Evolutionary conservation across 2,113 vertebrate genomes (phyloP).

Genomic region (Peromyscus californicus): DNA sequence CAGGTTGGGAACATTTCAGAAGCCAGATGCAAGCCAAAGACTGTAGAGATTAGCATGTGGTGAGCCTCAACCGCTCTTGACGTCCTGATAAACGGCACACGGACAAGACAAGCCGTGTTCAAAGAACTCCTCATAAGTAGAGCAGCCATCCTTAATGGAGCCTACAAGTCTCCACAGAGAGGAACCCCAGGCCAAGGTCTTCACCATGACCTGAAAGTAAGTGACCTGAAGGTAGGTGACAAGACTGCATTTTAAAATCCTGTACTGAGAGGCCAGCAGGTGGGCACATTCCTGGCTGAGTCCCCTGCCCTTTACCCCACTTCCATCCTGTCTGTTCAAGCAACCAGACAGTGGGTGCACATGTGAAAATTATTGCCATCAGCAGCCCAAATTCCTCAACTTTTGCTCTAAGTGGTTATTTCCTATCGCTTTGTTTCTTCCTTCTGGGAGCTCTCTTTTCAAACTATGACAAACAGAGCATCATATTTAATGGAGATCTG

Average conservation of each 20-base stretch:
- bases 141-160: neutral
- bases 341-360: neutral
- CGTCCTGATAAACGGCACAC: neutral
- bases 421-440: neutral
- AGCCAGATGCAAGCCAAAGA: neutral
- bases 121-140: neutral
- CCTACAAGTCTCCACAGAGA: neutral
- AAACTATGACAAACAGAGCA: neutral
- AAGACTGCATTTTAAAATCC: neutral
- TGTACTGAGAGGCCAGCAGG: neutral
- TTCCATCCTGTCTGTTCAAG: neutral
- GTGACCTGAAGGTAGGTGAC: neutral
- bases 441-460: neutral
- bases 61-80: neutral
- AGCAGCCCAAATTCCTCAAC: neutral
- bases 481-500: constrained; percentile 20
- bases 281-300: neutral
- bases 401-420: neutral
- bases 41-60: neutral
- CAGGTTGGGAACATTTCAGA: neutral
- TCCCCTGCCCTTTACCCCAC: too few relatives aligned
- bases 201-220: neutral
- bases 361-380: neutral
- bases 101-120: too few relatives aligned
- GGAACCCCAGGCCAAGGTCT: neutral